A percentile compares a stretch with the other conserved stretches of the same genome.
phyloP scores from a whole-genome alignment of 2,113 vertebrate species.

The Chinchilla lanigera region DNA sequence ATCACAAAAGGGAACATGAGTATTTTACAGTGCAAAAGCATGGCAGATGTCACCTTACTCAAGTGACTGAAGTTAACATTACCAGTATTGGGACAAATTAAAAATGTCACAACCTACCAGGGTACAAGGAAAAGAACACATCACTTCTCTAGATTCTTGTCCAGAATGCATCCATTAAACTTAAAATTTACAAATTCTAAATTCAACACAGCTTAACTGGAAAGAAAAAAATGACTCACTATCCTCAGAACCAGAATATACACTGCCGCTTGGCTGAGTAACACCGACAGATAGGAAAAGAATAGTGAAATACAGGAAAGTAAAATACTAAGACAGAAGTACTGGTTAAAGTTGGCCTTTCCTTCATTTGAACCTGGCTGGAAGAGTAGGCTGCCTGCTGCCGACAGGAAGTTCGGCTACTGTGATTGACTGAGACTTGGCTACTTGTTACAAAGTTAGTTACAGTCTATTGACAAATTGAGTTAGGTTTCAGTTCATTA shows the following conservation, averaged over 20 bases:
- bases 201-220: neutral
- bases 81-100: neutral
- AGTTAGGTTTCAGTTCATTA: neutral
- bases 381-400: neutral
- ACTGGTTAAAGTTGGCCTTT: neutral
- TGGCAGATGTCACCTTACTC: neutral
- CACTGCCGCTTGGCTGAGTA: neutral
- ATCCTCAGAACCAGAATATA: neutral
- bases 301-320: neutral
- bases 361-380: neutral
- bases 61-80: neutral
- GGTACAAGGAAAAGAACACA: slow-evolving; percentile 16
- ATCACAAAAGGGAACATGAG: slow-evolving; percentile 21
- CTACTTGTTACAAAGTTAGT: neutral
- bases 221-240: neutral
- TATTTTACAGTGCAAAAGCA: neutral
- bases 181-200: neutral
- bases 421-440: neutral
- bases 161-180: neutral
- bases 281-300: neutral
- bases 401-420: neutral
- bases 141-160: neutral
- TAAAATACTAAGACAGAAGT: neutral
- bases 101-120: neutral
- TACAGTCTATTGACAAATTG: neutral